Conservation (phyloP, 2,113 vertebrate genomes). For the Odobenus rosmarus region DNA sequence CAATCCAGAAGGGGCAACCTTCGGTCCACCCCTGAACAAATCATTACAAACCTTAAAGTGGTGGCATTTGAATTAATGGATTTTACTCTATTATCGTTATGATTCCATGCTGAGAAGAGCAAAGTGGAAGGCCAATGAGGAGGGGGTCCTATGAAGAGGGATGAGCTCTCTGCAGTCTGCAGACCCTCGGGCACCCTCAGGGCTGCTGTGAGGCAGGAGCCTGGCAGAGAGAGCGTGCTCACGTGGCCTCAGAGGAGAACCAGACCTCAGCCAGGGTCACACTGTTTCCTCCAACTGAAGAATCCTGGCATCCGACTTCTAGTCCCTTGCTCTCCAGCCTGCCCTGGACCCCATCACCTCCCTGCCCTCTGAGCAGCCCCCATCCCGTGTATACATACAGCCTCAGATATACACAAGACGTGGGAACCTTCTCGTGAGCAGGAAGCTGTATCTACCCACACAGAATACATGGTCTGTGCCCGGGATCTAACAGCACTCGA, state of each 20-base stretch:
- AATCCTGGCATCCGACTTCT: background rate
- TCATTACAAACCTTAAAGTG: background rate
- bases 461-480: background rate
- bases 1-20: background rate
- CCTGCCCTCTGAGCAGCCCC: background rate
- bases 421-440: accelerated
- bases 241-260: background rate
- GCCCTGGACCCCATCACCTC: background rate
- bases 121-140: background rate
- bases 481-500: background rate
- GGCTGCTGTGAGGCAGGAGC: background rate
- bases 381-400: accelerated
- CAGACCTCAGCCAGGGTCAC: conserved; percentile 43
- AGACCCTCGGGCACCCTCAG: background rate
- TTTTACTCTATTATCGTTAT: conserved; percentile 58
- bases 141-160: background rate
- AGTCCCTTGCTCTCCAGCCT: background rate
- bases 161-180: background rate
- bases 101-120: background rate
- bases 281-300: background rate
- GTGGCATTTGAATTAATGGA: conserved; percentile 23
- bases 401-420: background rate
- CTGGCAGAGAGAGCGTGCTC: background rate
- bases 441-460: background rate
- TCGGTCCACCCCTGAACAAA: background rate